Conservation (phyloP, 2,797 vertebrate genomes). For the Pterois miles region DNA sequence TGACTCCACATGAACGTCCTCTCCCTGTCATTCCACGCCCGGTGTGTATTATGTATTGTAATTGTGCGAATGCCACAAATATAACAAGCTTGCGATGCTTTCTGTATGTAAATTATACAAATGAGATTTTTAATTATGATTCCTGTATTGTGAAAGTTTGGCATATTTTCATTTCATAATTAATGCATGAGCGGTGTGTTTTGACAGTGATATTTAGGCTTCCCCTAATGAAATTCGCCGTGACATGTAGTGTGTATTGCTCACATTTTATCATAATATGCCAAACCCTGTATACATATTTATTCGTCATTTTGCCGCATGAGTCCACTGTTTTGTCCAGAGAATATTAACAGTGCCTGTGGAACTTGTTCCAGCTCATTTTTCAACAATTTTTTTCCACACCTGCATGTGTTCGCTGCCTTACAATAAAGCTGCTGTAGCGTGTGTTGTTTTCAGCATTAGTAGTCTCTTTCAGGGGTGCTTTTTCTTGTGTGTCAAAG, state of each 20-base stretch:
- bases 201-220: slow-evolving; percentile 64
- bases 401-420: slow-evolving; percentile 40
- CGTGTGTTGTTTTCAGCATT: slow-evolving; percentile 39
- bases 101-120: slow-evolving; percentile 67
- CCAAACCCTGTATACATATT: slow-evolving; percentile 43
- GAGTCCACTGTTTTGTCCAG: slow-evolving; percentile 50
- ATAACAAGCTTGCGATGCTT: slow-evolving; percentile 54
- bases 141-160: slow-evolving; percentile 60
- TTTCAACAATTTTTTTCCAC: slow-evolving; percentile 9
- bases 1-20: slow-evolving; percentile 76
- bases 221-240: slow-evolving; percentile 60
- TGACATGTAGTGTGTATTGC: slow-evolving; percentile 47
- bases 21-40: slow-evolving; percentile 72
- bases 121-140: slow-evolving; percentile 78
- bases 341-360: slow-evolving; percentile 51
- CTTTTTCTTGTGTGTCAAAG: slow-evolving; percentile 26
- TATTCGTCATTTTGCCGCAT: slow-evolving; percentile 51
- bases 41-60: slow-evolving; percentile 63
- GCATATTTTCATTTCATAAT: slow-evolving; percentile 60
- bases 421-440: slow-evolving; percentile 25
- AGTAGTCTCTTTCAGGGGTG: slow-evolving; percentile 18
- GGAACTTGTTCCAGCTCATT: slow-evolving; percentile 39
- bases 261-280: slow-evolving; percentile 52
- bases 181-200: slow-evolving; percentile 73
- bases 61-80: slow-evolving; percentile 55